A percentile compares a stretch with the other conserved stretches of the same genome.
These are phyloP conservation scores for Castor canadensis DNA, from an alignment of 2,113 vertebrate genomes.

Conservation along the genomic window DNA sequence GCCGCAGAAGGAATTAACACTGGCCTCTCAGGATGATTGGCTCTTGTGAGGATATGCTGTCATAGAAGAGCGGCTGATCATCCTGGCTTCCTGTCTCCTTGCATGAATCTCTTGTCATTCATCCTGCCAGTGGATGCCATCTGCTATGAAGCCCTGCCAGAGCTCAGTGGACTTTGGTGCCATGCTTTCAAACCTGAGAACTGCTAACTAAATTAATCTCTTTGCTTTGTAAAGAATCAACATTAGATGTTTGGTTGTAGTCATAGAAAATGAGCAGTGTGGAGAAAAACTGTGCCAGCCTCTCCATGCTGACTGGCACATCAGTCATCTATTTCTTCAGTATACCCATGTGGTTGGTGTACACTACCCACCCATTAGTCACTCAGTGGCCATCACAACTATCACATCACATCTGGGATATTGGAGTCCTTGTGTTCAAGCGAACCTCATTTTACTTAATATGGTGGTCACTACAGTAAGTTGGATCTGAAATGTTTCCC, in stretches of 20 bases:
- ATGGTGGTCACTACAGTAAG: background rate
- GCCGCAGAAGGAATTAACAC: background rate
- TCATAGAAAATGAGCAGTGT: background rate
- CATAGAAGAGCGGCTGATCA: background rate
- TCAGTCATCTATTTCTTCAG: background rate
- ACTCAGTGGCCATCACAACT: background rate
- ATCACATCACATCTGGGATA: too few relatives aligned
- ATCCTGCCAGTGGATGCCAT: accelerated
- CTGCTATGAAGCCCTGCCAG: background rate
- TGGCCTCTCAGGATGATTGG: background rate
- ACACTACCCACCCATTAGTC: background rate
- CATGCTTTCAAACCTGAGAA: background rate
- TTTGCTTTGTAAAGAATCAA: background rate
- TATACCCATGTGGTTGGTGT: background rate
- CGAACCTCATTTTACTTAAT: background rate
- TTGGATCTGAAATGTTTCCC: too few relatives aligned
- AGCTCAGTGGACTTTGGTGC: background rate
- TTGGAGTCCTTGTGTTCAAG: background rate
- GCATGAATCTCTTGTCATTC: background rate
- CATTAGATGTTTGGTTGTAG: background rate
- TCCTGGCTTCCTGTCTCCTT: background rate
- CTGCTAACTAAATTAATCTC: background rate
- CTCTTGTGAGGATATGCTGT: too few relatives aligned
- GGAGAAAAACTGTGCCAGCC: background rate
- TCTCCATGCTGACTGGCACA: background rate